Percentiles rank a stretch among this genome's conserved stretches.
These are phyloP conservation scores for Anguilla megastoma DNA, from an alignment of 2,797 vertebrate species.

Conservation along the genomic window DNA sequence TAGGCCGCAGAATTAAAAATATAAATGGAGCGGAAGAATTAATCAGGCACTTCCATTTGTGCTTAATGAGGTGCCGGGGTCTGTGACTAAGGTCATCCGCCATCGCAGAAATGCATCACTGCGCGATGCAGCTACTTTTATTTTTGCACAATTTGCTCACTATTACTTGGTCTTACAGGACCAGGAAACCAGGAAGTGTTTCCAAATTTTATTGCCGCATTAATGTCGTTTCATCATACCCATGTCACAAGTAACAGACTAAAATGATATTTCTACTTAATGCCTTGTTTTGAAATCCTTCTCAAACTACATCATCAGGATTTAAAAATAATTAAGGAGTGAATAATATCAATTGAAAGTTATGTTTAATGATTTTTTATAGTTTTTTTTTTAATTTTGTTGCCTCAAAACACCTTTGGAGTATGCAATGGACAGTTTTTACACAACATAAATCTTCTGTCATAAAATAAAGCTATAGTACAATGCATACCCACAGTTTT, in stretches of 20 bases:
- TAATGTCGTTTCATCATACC: background rate
- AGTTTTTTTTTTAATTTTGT: background rate
- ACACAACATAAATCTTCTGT: too few species aligned
- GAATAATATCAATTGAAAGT: background rate
- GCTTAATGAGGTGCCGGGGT: conserved; percentile 52
- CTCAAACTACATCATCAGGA: background rate
- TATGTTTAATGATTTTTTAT: background rate
- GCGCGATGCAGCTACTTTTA: conserved; percentile 38
- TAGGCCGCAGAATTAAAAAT: conserved; percentile 38
- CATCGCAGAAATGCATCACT: conserved; percentile 42
- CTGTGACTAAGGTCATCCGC: conserved; percentile 39
- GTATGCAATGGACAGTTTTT: too few species aligned
- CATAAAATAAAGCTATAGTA: too few species aligned
- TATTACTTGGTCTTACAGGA: conserved; percentile 21
- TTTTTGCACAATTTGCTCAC: conserved; percentile 34
- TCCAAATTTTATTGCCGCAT: conserved; percentile 13
- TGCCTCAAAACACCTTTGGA: background rate
- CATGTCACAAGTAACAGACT: background rate
- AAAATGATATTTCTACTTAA: background rate
- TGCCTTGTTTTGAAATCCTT: background rate
- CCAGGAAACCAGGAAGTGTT: conserved; percentile 35
- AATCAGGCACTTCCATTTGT: conserved; percentile 46
- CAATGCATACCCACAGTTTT: too few species aligned
- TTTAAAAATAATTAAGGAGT: too few species aligned
- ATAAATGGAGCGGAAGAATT: conserved; percentile 54